Evolutionary conservation across 2,888 invertebrate species (phyloP), one percentile per base, ranked within the genome.

Genomic region (Apeira syringaria): DNA sequence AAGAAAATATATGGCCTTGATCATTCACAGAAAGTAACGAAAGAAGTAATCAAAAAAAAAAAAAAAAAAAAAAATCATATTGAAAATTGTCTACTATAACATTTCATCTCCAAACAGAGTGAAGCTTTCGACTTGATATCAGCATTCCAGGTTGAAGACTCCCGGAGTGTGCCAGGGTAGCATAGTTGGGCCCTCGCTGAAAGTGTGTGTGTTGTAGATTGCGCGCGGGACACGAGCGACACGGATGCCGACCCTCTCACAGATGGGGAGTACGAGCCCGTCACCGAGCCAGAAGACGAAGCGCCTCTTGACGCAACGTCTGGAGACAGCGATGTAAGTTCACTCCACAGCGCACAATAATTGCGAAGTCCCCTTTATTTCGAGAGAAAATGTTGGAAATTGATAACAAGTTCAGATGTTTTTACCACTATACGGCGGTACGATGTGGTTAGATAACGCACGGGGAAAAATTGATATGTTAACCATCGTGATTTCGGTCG

Each of bases 201-300:
- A 45, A 40, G 53, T 56, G 52, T 62, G 48, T 72, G 67, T 75
- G 81, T 86, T 86, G 74, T 87, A 91, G 91, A 91, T 87, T 64
- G 75, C 74, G 90, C 84, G 61, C 81, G 86, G 51, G 91, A 92
- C 75, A 90, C 91, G 53, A 89, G 82, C 68, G 91, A 91, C 74
- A 84, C 90, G 44, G 87, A 86, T 45, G 66, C 67, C 43, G 76
- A 9, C 10, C 20, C 13, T 64, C 67, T 10, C 68, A 72, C 34
- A 7, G 24, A 24, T 3, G 68, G 64, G 12, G 68, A 70, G 69
- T 91, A 81, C 68, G 91, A 91, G 63, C 91, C 93, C 3, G 91
- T 80, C 18, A 91, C 91, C 25, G 81, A 80, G 41, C 70, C 84
- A 3, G 92, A 91, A 28, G 80, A 80, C 41, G 82, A 81, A 28